Percentiles rank a stretch among this genome's conserved stretches.
These are phyloP conservation scores for Dendrocopos noguchii DNA, from an alignment of 2,113 vertebrate genomes.

Conservation along the genomic window DNA sequence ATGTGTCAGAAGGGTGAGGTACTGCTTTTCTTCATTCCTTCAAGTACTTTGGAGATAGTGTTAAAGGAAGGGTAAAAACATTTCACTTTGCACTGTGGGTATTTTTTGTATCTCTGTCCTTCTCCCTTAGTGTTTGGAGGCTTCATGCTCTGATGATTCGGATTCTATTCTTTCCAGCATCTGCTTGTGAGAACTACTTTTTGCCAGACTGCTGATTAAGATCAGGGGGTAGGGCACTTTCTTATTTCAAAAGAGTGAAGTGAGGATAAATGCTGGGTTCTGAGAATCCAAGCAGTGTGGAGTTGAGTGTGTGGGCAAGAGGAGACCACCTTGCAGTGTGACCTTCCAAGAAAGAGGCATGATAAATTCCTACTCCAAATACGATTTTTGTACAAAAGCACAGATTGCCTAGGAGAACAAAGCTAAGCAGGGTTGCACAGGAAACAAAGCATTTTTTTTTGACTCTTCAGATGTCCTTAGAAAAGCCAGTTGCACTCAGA, in stretches of 20 bases:
- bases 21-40: background rate
- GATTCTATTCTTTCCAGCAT: background rate
- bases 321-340: background rate
- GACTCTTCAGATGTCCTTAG: background rate
- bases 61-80: background rate
- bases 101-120: background rate
- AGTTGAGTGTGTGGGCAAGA: background rate
- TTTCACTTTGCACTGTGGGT: background rate
- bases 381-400: background rate
- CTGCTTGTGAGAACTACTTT: background rate
- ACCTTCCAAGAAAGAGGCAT: background rate
- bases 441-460: background rate
- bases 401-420: background rate
- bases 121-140: background rate
- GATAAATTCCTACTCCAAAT: background rate
- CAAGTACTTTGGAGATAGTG: background rate
- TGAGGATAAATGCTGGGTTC: background rate
- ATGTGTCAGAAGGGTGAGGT: background rate
- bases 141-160: background rate
- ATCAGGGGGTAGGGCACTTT: background rate
- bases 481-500: background rate
- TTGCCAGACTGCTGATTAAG: background rate
- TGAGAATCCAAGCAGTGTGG: background rate
- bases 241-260: background rate
- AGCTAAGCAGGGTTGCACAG: background rate